Conservation (phyloP, 2,888 invertebrate genomes). For the Drosophila mimetica region DNA sequence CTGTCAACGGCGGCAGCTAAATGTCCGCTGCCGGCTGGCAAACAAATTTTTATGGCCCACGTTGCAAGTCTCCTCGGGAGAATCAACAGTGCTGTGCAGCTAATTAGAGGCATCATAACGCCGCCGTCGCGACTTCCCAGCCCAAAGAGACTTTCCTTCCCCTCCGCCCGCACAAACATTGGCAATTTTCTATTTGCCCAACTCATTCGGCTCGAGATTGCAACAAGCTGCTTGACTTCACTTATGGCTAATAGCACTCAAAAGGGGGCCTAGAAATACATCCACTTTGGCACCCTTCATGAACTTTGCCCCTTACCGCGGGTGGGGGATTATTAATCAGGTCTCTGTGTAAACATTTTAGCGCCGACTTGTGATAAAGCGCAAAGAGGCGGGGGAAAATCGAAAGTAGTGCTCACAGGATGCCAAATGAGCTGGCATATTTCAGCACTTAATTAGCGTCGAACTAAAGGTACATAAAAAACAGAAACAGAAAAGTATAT, state of each 20-base stretch:
- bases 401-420: conserved; percentile 31
- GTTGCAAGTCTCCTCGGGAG: conserved; percentile 44
- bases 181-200: conserved; percentile 75
- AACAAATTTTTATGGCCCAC: conserved; percentile 71
- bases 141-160: background rate
- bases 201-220: conserved; percentile 70
- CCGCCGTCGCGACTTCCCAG: conserved; percentile 24
- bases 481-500: conserved; percentile 16
- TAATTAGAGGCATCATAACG: conserved; percentile 75
- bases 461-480: conserved; percentile 25
- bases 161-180: conserved; percentile 57
- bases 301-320: conserved; percentile 53
- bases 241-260: conserved; percentile 67
- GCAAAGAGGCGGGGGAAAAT: background rate
- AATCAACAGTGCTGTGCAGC: conserved; percentile 39
- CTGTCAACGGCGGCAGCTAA: conserved; percentile 51
- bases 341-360: conserved; percentile 36
- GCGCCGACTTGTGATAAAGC: conserved; percentile 26
- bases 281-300: conserved; percentile 36
- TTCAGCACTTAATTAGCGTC: conserved; percentile 71
- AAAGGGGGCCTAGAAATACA: conserved; percentile 22
- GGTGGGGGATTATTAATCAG: conserved; percentile 23
- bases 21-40: conserved; percentile 68
- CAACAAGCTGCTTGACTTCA: conserved; percentile 65
- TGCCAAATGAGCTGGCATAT: conserved; percentile 43